Evolutionary conservation across 2,888 invertebrate genomes (phyloP), one percentile per base, ranked within the genome.

Genomic region (Habroteleia sp.): DNA sequence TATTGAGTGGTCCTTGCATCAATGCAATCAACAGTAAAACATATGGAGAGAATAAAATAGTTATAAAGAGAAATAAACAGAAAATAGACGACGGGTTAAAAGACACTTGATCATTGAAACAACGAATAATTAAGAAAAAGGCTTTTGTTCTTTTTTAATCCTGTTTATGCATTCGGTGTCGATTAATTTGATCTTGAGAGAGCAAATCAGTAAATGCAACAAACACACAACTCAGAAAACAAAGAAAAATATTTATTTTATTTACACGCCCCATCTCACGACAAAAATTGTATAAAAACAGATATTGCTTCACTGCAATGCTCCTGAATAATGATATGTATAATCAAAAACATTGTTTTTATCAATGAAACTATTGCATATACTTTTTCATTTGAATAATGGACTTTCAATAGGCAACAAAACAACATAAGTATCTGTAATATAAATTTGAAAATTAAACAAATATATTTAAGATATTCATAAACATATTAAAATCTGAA

Each of bases 1-100:
- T 86, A 87, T 93, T 93, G 93, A 93, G 93, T 93, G 93, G 93
- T 93, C 93, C 93, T 93, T 93, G 93, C 92, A 92, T 89, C 87
- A 89, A 90, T 90, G 87, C 87, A 86, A 82, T 83, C 82, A 86
- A 87, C 82, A 82, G 78, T 83, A 82, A 82, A 76, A 81, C 78
- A 80, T 77, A 77, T 75, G 77, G 74, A 81, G 76, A 80, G 56
- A 66, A 60, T 62, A 20, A 25, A 71, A 75, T 62, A 68, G 54
- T 62, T 71, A 71, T 25, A 72, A 72, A 76, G 46, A 66, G 62
- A 66, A 76, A 72, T 41, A 3, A 68, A 72, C 54, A 50, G 27
- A 63, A 52, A 56, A 63, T 35, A 56, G 66, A 68, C 66, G 42
- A 50, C 14, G 68, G 31, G 58, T 68, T 62, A 41, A 76, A 66